These are phyloP conservation scores for Anhinga anhinga DNA, from an alignment of 2,113 vertebrate species.

Conservation along the genomic window DNA sequence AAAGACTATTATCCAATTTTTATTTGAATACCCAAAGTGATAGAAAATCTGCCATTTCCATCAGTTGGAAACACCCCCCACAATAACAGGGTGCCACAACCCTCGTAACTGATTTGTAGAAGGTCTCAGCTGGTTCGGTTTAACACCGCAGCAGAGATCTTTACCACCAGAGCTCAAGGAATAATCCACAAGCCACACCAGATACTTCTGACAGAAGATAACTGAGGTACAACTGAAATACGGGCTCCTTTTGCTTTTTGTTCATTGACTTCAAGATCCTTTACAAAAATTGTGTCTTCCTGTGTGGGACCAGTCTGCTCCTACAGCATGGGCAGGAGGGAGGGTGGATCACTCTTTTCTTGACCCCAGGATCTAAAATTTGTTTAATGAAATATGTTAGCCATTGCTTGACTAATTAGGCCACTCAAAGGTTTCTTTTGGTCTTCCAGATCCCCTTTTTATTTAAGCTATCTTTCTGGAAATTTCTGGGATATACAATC, in stretches of 20 bases:
- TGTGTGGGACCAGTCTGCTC: not conserved
- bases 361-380: not conserved
- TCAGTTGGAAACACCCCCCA: not conserved
- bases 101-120: not conserved
- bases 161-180: not conserved
- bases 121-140: not conserved
- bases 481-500: not conserved
- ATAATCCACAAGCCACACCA: not conserved
- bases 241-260: not conserved
- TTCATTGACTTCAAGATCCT: not conserved
- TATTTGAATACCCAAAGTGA: not conserved
- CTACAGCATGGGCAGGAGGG: not conserved
- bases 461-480: not conserved
- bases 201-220: not conserved
- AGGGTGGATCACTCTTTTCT: not conserved
- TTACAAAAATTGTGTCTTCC: not conserved
- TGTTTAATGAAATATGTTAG: not conserved
- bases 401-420: not conserved
- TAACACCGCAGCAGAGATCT: not conserved
- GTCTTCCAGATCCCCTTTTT: not conserved
- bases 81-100: not conserved
- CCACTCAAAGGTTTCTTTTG: not conserved
- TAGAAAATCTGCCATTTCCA: not conserved
- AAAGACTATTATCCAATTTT: not conserved
- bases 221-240: not conserved